Percentiles rank a stretch among this genome's conserved stretches.
phyloP scores from a whole-genome alignment of 2,888 invertebrate genomes.

The Callyntrura sp. region DNA sequence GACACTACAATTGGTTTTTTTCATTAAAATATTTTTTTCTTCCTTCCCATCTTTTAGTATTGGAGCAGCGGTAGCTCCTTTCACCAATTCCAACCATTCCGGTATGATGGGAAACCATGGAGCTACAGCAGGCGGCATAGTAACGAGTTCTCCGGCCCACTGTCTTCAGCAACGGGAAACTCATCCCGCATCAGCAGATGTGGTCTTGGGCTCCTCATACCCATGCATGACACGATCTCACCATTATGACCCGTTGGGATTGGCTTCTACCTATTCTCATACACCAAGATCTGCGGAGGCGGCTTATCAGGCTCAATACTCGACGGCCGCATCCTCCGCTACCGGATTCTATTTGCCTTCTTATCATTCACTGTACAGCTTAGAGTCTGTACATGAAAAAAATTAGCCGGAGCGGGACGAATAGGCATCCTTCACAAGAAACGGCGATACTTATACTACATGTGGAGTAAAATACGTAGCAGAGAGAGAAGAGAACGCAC shows the following conservation, averaged over 20 bases:
- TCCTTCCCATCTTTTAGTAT: constrained; percentile 74
- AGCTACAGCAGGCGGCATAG: constrained; percentile 75
- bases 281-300: constrained; percentile 89
- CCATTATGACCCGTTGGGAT: constrained; percentile 86
- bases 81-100: constrained; percentile 82
- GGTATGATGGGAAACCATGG: constrained; percentile 81
- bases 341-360: constrained; percentile 81
- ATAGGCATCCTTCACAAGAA: not conserved
- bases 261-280: constrained; percentile 86
- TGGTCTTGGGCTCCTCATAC: constrained; percentile 85
- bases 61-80: constrained; percentile 81
- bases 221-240: constrained; percentile 87
- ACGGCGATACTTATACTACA: too few relatives aligned
- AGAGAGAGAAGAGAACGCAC: too few relatives aligned
- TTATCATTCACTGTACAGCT: constrained; percentile 81
- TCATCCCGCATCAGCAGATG: constrained; percentile 78
- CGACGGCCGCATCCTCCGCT: constrained; percentile 84
- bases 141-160: constrained; percentile 79
- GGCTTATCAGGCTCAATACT: constrained; percentile 88
- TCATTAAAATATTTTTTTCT: constrained; percentile 19
- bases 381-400: constrained; percentile 82
- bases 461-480: too few relatives aligned
- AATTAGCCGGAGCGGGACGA: constrained; percentile 55
- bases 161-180: constrained; percentile 80
- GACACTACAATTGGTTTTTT: not conserved